Percentiles rank a stretch among this genome's conserved stretches.
Conservation (phyloP, 2,797 vertebrate species). For the Acanthurus tractus region DNA sequence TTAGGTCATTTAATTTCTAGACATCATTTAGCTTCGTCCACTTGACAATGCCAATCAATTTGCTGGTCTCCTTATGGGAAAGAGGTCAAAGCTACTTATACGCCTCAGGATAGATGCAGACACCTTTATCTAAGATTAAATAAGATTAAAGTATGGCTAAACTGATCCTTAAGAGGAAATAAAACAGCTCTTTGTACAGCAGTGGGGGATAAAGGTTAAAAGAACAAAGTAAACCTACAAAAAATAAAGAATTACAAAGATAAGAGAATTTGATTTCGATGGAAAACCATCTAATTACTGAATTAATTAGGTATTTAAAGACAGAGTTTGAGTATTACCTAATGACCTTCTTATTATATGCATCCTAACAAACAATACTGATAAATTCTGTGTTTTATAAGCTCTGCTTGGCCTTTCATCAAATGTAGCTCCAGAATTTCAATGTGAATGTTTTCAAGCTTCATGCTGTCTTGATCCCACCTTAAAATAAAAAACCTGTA, state of each 20-base stretch:
- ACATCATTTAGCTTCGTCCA: slow-evolving; percentile 61
- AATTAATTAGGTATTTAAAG: slow-evolving; percentile 13
- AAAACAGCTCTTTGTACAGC: slow-evolving; percentile 27
- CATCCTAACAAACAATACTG: slow-evolving; percentile 5
- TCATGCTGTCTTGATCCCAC: slow-evolving; percentile 27
- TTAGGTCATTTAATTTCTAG: slow-evolving; percentile 66
- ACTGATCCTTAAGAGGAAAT: slow-evolving; percentile 12
- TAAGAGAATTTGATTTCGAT: not conserved
- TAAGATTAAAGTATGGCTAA: not conserved
- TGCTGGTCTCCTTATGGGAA: slow-evolving; percentile 36
- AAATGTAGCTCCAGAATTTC: slow-evolving; percentile 26
- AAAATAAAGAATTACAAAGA: slow-evolving; percentile 8
- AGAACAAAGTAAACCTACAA: not conserved
- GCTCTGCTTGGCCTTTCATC: slow-evolving; percentile 10
- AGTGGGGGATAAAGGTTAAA: not conserved
- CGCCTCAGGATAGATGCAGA: slow-evolving; percentile 8
- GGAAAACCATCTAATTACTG: not conserved
- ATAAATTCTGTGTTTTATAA: slow-evolving; percentile 34
- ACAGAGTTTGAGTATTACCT: not conserved
- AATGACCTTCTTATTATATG: slow-evolving; percentile 4
- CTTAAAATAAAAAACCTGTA: slow-evolving; percentile 12
- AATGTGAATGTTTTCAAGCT: slow-evolving; percentile 29
- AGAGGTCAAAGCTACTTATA: slow-evolving; percentile 28
- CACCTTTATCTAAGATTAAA: slow-evolving; percentile 38
- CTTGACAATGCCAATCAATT: slow-evolving; percentile 69